A percentile compares a stretch with the other conserved stretches of the same genome.
Conservation (phyloP, 2,888 invertebrate genomes). For the Netelia melanura region DNA sequence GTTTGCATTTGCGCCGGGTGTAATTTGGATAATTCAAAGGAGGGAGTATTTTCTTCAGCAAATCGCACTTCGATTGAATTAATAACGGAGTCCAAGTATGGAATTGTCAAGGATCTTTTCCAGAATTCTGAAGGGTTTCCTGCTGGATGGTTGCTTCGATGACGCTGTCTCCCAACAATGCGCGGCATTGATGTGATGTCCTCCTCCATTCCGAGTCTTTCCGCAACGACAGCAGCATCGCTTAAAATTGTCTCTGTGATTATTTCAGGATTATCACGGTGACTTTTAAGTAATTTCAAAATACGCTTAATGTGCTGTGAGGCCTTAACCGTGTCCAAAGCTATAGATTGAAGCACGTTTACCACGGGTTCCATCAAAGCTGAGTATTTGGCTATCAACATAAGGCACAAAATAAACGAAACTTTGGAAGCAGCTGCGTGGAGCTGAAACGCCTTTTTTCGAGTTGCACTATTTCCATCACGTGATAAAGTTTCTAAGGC, state of each 20-base stretch:
- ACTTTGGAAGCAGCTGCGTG: slow-evolving; percentile 70
- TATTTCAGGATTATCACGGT: slow-evolving; percentile 71
- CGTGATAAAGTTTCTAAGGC: slow-evolving; percentile 70
- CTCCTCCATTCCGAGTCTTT: neutral
- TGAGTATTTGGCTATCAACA: slow-evolving; percentile 74
- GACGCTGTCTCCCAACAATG: slow-evolving; percentile 67
- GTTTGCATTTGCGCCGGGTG: slow-evolving; percentile 12
- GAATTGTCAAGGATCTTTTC: slow-evolving; percentile 74
- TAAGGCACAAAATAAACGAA: slow-evolving; percentile 68
- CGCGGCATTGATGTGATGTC: slow-evolving; percentile 64
- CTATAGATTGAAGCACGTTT: slow-evolving; percentile 73
- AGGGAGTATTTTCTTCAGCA: neutral
- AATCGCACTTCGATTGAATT: neutral
- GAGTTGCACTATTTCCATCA: slow-evolving; percentile 68
- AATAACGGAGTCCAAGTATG: slow-evolving; percentile 74
- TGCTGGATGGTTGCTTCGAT: slow-evolving; percentile 75
- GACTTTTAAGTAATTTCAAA: slow-evolving; percentile 31
- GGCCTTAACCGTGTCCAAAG: slow-evolving; percentile 65
- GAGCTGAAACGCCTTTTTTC: slow-evolving; percentile 74
- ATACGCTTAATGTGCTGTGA: slow-evolving; percentile 56
- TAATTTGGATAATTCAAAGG: slow-evolving; percentile 15
- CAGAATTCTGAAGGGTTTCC: slow-evolving; percentile 61
- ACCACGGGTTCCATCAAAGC: slow-evolving; percentile 74
- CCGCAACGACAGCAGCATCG: slow-evolving; percentile 33
- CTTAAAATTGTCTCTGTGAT: slow-evolving; percentile 70